A percentile compares a stretch with the other conserved stretches of the same genome.
Conservation (phyloP, 2,797 vertebrate genomes). For the Neosilurus hyrtlii region DNA sequence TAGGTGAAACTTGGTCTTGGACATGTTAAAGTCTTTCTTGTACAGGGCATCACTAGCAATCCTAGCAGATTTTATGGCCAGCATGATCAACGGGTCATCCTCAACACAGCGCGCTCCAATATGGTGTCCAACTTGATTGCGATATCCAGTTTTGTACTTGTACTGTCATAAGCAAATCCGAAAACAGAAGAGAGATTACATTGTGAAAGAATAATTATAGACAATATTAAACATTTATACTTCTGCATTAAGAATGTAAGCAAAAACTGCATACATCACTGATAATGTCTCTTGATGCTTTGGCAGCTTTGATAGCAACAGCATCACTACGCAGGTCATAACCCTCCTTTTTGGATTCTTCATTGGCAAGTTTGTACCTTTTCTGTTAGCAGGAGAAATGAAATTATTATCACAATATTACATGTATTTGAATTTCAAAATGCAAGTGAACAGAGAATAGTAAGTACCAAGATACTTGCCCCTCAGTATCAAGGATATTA, state of each 20-base stretch:
- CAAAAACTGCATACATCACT: slow-evolving; percentile 77
- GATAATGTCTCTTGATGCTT: slow-evolving; percentile 83
- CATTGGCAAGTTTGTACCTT: slow-evolving; percentile 84
- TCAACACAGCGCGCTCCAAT: slow-evolving; percentile 83
- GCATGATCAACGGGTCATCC: slow-evolving; percentile 84
- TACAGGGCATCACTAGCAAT: slow-evolving; percentile 84
- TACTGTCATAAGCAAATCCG: slow-evolving; percentile 69
- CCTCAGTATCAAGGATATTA: neutral
- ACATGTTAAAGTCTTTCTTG: slow-evolving; percentile 84
- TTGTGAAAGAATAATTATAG: neutral
- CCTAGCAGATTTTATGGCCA: slow-evolving; percentile 81
- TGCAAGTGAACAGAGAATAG: neutral
- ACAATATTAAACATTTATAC: neutral
- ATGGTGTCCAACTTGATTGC: slow-evolving; percentile 89
- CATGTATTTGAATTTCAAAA: neutral
- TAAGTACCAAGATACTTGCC: neutral
- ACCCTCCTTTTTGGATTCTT: slow-evolving; percentile 86
- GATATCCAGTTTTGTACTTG: slow-evolving; percentile 83
- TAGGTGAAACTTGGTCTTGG: slow-evolving; percentile 84
- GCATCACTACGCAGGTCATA: slow-evolving; percentile 86
- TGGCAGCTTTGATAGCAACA: slow-evolving; percentile 83
- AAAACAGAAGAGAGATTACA: neutral
- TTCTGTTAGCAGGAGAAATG: slow-evolving; percentile 65
- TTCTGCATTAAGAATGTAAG: slow-evolving; percentile 8
- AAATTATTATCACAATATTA: slow-evolving; percentile 10